Evolutionary conservation across 1,140 invertebrate genomes (phyloP).

Genomic region (Sarcophaga peregrina): DNA sequence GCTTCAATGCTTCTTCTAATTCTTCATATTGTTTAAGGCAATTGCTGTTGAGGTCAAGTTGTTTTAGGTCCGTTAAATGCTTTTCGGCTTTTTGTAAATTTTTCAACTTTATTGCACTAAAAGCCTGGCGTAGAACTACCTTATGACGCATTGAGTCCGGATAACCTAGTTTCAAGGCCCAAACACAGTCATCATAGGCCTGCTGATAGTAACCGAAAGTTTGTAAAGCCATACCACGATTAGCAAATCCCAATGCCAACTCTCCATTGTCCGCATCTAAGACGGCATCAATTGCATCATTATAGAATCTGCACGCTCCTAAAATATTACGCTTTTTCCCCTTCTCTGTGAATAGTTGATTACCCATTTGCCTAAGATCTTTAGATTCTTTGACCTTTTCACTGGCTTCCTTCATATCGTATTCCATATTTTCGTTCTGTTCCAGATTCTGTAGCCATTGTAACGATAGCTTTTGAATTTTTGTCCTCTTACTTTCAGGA

Average conservation of each 20-base stretch:
- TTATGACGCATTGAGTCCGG: slow-evolving; percentile 54
- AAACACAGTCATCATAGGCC: slow-evolving; percentile 60
- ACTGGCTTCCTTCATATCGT: slow-evolving; percentile 35
- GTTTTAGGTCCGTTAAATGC: slow-evolving; percentile 46
- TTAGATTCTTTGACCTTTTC: neutral
- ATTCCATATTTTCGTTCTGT: slow-evolving; percentile 35
- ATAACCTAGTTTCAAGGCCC: slow-evolving; percentile 56
- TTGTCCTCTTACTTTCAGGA: neutral
- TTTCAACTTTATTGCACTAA: slow-evolving; percentile 53
- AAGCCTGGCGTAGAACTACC: slow-evolving; percentile 55
- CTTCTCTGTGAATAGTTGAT: slow-evolving; percentile 47
- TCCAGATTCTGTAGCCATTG: slow-evolving; percentile 43
- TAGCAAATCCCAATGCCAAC: slow-evolving; percentile 54
- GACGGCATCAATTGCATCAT: slow-evolving; percentile 53
- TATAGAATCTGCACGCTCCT: slow-evolving; percentile 52
- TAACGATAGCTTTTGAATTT: slow-evolving; percentile 7
- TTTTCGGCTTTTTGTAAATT: slow-evolving; percentile 39
- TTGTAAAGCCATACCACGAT: slow-evolving; percentile 58
- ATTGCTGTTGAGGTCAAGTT: slow-evolving; percentile 47
- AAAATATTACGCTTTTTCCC: slow-evolving; percentile 29
- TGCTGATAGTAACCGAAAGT: slow-evolving; percentile 56
- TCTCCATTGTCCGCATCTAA: slow-evolving; percentile 42
- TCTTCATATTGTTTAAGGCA: slow-evolving; percentile 48
- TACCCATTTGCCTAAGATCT: slow-evolving; percentile 51
- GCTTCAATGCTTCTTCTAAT: slow-evolving; percentile 45